A percentile compares a stretch with the other conserved stretches of the same genome.
Evolutionary conservation across 2,113 vertebrate species (phyloP).

Genomic region (Alaudala cheleensis): DNA sequence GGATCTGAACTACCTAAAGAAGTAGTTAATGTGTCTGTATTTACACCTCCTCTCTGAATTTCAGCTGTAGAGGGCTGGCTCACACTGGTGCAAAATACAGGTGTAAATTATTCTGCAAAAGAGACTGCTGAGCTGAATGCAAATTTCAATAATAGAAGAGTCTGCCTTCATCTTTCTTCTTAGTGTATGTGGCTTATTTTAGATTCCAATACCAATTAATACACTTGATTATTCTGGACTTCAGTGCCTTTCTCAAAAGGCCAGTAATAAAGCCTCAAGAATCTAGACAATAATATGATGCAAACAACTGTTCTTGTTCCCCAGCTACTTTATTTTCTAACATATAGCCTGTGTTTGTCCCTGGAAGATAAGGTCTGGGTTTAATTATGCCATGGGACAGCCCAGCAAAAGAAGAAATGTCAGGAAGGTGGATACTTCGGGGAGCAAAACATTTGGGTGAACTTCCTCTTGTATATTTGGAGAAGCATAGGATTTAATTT

Average conservation of each 20-base stretch:
- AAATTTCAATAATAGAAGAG: neutral
- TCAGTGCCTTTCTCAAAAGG: neutral
- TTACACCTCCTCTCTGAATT: neutral
- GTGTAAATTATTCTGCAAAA: neutral
- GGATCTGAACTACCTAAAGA: neutral
- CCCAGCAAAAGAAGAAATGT: neutral
- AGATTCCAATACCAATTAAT: neutral
- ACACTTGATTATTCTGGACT: neutral
- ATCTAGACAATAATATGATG: neutral
- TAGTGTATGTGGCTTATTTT: neutral
- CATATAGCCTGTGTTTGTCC: neutral
- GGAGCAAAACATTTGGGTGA: neutral
- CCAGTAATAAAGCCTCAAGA: neutral
- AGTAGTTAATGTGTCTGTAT: neutral
- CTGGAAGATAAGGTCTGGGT: neutral
- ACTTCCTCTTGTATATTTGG: slow-evolving; percentile 1
- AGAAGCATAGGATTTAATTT: neutral
- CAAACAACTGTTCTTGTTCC: neutral
- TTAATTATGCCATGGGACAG: neutral
- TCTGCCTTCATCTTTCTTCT: neutral
- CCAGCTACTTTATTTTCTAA: neutral
- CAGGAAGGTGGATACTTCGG: neutral
- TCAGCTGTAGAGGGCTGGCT: neutral
- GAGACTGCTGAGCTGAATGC: neutral
- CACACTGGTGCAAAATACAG: neutral